Evolutionary conservation across 2,888 invertebrate species (phyloP).

Genomic region (Oxyteleia sp.): DNA sequence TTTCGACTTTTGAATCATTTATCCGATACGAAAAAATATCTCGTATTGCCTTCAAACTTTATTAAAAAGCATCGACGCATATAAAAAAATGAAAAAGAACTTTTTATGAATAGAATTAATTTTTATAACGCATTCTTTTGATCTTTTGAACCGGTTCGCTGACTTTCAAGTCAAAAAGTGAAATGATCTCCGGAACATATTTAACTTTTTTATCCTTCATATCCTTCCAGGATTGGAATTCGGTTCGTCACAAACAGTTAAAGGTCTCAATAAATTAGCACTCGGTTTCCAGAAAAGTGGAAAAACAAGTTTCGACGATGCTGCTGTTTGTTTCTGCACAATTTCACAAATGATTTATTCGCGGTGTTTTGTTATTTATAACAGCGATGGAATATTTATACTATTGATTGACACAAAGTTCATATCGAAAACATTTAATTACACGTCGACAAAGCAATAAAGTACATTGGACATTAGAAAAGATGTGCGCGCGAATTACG

Average conservation of each 20-base stretch:
- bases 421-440: conserved; percentile 3
- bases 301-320: conserved; percentile 46
- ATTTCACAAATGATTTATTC: conserved; percentile 33
- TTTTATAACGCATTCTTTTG: conserved; percentile 29
- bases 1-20: not conserved
- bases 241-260: conserved; percentile 24
- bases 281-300: conserved; percentile 46
- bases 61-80: not conserved
- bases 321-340: conserved; percentile 15
- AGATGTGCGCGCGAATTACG: not conserved
- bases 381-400: conserved; percentile 11
- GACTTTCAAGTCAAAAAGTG: conserved; percentile 33
- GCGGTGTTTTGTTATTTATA: conserved; percentile 16
- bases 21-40: not conserved
- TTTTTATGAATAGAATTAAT: conserved; percentile 17
- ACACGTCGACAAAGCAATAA: not conserved
- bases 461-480: not conserved
- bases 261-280: conserved; percentile 37
- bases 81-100: not conserved
- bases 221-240: conserved; percentile 27
- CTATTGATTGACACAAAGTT: conserved; percentile 8
- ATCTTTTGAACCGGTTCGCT: conserved; percentile 67
- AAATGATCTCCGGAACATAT: conserved; percentile 23
- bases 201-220: conserved; percentile 16
- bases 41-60: not conserved